Evolutionary conservation across 2,888 invertebrate species (phyloP).

Genomic region (Acrobeloides nanus): DNA sequence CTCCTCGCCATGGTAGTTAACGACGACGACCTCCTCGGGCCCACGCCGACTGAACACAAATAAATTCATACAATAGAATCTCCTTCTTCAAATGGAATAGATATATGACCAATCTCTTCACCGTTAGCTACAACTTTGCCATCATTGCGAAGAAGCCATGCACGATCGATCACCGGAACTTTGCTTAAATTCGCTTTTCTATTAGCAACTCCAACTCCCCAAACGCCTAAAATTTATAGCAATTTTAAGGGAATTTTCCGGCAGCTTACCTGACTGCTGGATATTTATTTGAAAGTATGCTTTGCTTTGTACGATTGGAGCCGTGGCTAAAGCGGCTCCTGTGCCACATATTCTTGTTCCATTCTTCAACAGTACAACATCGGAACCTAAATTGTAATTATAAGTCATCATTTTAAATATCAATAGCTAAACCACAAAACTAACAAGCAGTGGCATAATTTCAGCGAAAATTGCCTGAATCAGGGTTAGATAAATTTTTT

Average conservation of each 20-base stretch:
- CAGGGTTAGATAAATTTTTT: not conserved
- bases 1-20: no score
- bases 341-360: slow-evolving; percentile 86
- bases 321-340: slow-evolving; percentile 85
- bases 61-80: slow-evolving; percentile 72
- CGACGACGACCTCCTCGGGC: no score
- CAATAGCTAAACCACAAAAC: no score
- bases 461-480: no score
- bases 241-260: slow-evolving; percentile 12
- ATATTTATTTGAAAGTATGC: slow-evolving; percentile 96
- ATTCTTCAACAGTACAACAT: slow-evolving; percentile 89
- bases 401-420: not conserved
- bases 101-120: slow-evolving; percentile 68
- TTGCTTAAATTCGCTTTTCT: slow-evolving; percentile 76
- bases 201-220: slow-evolving; percentile 90
- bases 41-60: no score
- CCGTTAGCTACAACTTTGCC: slow-evolving; percentile 77
- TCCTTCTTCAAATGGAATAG: slow-evolving; percentile 73
- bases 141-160: slow-evolving; percentile 84
- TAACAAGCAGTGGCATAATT: no score
- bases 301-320: slow-evolving; percentile 90
- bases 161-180: slow-evolving; percentile 77
- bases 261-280: slow-evolving; percentile 75
- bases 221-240: slow-evolving; percentile 60
- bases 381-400: slow-evolving; percentile 66